Evolutionary conservation across 2,113 vertebrate genomes (phyloP), one percentile per base, ranked within the genome.

Genomic region (Peromyscus leucopus): DNA sequence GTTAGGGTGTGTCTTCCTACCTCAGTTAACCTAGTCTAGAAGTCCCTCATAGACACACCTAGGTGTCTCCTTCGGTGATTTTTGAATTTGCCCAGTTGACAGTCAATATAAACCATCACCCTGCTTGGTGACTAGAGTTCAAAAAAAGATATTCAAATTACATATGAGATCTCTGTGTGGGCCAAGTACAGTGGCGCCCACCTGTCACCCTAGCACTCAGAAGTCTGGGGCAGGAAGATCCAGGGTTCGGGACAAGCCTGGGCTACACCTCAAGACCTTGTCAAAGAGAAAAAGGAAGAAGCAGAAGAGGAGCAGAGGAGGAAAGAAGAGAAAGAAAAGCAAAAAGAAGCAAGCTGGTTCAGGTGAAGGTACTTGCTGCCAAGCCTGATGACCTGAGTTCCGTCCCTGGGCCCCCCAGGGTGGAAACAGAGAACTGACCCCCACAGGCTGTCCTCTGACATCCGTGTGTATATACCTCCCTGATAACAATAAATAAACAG

Each of bases 101-200:
- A 67, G 42, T 22, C 84, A 48, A 13, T 33, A 51, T 51, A 69
- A 87, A 33, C 84, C 11, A 51, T 22, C 84, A 69, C 17, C 22
- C 63, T 69, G 63, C 42, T 69, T 69, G 63, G 28, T 69, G 33
- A 61, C 33, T 63, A 69, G 36, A 84, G n/a, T 84, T 93, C 89
- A 79, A 69, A 78, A 78, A 91, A 91, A 84, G 24, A 92, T 84
- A 88, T 59, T 90, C 48, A 82, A 84, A 89, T 39, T 89, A 74
- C 13, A 33, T n/a, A 69, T 3, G 59, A 75, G n/a, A 84, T 69
- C 39, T 87, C 76, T 91, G 10, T 88, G 63, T 48, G 42, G 9
- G 61, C 39, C 57, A 69, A 31, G 63, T 51, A 36, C 28, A 31
- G 61, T 48, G 31, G 63, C 69, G 19, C 6, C 19, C 19, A 51